phyloP scores from a whole-genome alignment of 1,140 invertebrate species.

The Diploscapter pachys region DNA sequence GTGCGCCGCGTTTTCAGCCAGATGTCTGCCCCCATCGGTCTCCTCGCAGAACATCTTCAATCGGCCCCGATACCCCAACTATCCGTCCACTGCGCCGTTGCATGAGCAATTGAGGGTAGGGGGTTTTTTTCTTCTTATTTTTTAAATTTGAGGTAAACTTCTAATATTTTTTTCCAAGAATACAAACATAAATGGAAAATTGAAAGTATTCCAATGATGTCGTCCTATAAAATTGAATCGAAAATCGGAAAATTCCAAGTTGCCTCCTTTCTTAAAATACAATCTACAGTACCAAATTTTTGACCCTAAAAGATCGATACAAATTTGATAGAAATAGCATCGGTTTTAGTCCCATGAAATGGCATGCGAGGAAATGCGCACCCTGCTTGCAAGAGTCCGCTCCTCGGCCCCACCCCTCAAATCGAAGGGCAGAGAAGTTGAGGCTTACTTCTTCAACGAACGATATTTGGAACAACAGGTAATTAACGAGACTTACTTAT shows the following conservation, averaged over 20 bases:
- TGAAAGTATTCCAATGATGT: constrained; percentile 34
- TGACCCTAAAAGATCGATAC: too few species aligned
- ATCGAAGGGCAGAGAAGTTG: constrained; percentile 45
- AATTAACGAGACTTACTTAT: constrained; percentile 16
- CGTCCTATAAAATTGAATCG: constrained; percentile 22
- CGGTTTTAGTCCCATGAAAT: constrained; percentile 42
- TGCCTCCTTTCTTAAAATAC: constrained; percentile 1
- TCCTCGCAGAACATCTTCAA: constrained; percentile 18
- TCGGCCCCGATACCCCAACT: neutral
- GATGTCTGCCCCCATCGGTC: constrained; percentile 72
- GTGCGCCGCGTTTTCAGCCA: constrained; percentile 86
- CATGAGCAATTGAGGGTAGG: constrained; percentile 15
- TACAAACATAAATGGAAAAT: too few species aligned
- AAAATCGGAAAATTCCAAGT: constrained; percentile 32
- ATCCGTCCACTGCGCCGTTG: constrained; percentile 16
- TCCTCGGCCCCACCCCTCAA: constrained; percentile 47
- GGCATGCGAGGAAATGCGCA: constrained; percentile 41
- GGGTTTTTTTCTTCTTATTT: constrained; percentile 20
- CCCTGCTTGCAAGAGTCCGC: constrained; percentile 38
- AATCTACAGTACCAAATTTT: neutral
- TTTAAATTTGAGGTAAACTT: constrained; percentile 9
- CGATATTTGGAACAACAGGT: constrained; percentile 52
- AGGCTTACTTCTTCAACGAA: constrained; percentile 54
- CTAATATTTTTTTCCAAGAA: too few species aligned
- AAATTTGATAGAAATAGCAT: neutral